These are phyloP conservation scores for Tringa solitaria DNA, from an alignment of 2,113 vertebrate species.

Conservation along the genomic window DNA sequence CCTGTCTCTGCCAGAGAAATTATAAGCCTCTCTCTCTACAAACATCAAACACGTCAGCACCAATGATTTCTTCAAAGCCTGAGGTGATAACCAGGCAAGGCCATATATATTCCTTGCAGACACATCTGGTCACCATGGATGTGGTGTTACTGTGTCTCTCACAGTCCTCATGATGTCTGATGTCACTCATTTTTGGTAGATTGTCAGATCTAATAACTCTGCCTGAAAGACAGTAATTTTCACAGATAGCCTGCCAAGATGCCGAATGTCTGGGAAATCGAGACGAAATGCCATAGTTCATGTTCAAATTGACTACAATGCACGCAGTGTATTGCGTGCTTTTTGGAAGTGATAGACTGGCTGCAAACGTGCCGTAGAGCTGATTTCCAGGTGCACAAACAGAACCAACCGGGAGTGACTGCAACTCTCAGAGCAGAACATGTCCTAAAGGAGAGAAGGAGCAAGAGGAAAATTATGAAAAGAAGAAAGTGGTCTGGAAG, in stretches of 20 bases:
- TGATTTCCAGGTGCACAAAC: neutral
- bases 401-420: neutral
- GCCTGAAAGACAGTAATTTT: neutral
- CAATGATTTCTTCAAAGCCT: neutral
- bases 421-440: neutral
- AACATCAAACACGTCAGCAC: neutral
- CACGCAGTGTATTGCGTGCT: neutral
- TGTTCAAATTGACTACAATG: neutral
- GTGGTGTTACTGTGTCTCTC: neutral
- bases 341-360: neutral
- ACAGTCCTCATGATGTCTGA: neutral
- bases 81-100: neutral
- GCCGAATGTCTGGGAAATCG: neutral
- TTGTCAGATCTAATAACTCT: neutral
- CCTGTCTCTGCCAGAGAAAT: conserved; percentile 36
- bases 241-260: neutral
- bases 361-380: accelerated
- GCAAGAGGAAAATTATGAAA: neutral
- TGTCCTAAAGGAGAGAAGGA: neutral
- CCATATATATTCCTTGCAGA: neutral
- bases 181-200: neutral
- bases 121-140: neutral
- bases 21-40: neutral
- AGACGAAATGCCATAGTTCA: neutral
- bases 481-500: neutral